A percentile compares a stretch with the other conserved stretches of the same genome.
phyloP scores from a whole-genome alignment of 2,797 vertebrate genomes.

The Danio jaintianensis region DNA sequence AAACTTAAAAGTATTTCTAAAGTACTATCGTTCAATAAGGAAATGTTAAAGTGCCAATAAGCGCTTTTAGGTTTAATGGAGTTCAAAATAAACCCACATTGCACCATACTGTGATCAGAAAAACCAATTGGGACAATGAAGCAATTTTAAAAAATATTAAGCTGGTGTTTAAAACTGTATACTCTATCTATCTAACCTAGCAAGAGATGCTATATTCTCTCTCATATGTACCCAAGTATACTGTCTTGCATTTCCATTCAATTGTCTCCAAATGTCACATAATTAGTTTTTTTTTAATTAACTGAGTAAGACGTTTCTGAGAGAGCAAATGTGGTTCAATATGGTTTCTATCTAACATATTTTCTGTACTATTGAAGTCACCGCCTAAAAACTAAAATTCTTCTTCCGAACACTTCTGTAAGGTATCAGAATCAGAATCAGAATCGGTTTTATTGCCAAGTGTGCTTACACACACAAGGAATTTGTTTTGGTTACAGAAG shows the following conservation, averaged over 20 bases:
- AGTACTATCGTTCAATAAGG: neutral
- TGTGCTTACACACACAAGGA: no score
- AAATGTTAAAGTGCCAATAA: neutral
- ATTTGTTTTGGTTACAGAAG: no score
- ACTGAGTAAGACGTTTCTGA: no score
- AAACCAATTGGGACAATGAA: neutral
- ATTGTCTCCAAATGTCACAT: neutral
- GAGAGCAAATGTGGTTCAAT: constrained; percentile 3
- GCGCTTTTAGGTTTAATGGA: neutral
- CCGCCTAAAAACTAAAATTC: constrained; percentile 1
- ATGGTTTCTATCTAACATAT: neutral
- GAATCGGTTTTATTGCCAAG: no score
- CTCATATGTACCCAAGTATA: neutral
- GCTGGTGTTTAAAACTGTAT: neutral
- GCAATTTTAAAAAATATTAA: neutral
- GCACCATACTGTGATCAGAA: neutral
- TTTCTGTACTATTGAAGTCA: constrained; percentile 23
- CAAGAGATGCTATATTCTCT: neutral
- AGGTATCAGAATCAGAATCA: no score
- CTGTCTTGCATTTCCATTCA: neutral
- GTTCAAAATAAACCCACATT: neutral
- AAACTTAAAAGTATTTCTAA: no score
- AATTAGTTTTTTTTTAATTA: no score
- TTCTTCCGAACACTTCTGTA: neutral
- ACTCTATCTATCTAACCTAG: neutral